Evolutionary conservation across 92 coral and sea anemone species (phyloP).

Genomic region (Zoanthus sociatus): DNA sequence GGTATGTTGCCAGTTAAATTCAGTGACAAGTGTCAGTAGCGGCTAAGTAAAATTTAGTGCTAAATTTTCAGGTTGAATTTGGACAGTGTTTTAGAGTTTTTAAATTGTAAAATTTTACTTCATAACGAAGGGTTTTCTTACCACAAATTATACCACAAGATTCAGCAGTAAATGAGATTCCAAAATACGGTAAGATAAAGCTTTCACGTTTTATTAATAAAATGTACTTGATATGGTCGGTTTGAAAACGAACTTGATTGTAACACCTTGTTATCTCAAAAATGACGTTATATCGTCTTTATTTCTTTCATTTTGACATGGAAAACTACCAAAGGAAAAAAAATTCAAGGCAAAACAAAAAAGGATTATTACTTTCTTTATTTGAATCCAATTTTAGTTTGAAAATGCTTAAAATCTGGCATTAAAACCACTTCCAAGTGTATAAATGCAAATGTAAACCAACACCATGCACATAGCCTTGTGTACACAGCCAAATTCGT

Average conservation of each 20-base stretch:
- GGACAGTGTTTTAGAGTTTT: neutral
- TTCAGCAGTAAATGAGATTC: constrained; percentile 3
- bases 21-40: neutral
- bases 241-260: constrained; percentile 5
- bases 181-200: constrained; percentile 15
- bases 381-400: too few relatives aligned
- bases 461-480: too few relatives aligned
- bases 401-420: too few relatives aligned
- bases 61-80: neutral
- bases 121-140: constrained; percentile 1
- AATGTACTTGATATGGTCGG: neutral
- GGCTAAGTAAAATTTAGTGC: neutral
- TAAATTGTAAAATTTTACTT: neutral
- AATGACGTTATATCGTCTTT: neutral
- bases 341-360: too few relatives aligned
- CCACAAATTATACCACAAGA: constrained; percentile 19
- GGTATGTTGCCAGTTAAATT: neutral
- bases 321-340: too few relatives aligned
- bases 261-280: neutral
- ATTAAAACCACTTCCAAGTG: too few relatives aligned
- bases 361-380: too few relatives aligned
- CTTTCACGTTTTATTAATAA: neutral
- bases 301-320: neutral
- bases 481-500: too few relatives aligned
- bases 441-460: too few relatives aligned